Percentiles rank a stretch among this genome's conserved stretches.
Conservation (phyloP, 2,888 invertebrate species). For the Campoplex nolae region DNA sequence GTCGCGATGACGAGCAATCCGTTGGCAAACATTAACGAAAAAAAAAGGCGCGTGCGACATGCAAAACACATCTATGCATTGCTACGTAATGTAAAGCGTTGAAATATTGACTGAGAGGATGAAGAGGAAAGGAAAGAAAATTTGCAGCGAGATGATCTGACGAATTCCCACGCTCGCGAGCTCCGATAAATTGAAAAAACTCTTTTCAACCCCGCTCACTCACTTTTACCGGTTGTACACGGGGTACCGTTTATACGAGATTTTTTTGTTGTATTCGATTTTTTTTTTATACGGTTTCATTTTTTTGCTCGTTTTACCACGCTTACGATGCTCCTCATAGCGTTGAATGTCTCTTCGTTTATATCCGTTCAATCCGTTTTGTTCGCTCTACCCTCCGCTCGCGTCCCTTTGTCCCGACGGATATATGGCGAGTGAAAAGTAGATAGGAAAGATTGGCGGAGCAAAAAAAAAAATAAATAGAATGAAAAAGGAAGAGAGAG, state of each 20-base stretch:
- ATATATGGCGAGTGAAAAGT: conserved; percentile 59
- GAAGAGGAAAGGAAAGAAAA: conserved; percentile 31
- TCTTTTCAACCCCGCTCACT: conserved; percentile 30
- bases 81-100: conserved; percentile 25
- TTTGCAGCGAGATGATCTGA: conserved; percentile 57
- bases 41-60: conserved; percentile 52
- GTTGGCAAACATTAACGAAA: conserved; percentile 56
- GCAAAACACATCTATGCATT: conserved; percentile 33
- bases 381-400: conserved; percentile 48
- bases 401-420: conserved; percentile 59
- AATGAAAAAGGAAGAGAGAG: conserved; percentile 23
- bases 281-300: conserved; percentile 31
- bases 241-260: conserved; percentile 13
- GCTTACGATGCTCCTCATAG: conserved; percentile 54
- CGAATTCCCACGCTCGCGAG: conserved; percentile 37
- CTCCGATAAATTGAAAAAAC: conserved; percentile 50
- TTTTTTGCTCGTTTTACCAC: conserved; percentile 27
- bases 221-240: background rate
- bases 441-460: conserved; percentile 63
- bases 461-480: conserved; percentile 43
- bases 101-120: conserved; percentile 20
- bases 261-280: conserved; percentile 9
- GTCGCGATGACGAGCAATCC: conserved; percentile 52
- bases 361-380: conserved; percentile 68
- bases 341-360: conserved; percentile 57